These are phyloP conservation scores for Hylyphantes graminicola DNA, from an alignment of 1,140 invertebrate genomes.

Conservation along the genomic window DNA sequence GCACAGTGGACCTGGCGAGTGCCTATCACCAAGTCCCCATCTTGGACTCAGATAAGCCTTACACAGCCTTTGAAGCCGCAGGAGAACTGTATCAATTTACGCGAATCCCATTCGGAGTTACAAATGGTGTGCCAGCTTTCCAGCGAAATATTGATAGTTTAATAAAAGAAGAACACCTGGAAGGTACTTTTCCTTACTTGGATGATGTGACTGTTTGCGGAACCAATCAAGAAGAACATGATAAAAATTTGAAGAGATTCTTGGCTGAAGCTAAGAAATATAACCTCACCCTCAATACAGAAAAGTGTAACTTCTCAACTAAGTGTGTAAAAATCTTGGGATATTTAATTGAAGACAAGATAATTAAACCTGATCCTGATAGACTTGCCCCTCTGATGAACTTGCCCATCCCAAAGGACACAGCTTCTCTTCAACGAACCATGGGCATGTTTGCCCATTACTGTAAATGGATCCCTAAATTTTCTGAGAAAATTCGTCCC, in stretches of 20 bases:
- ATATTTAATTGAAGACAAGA: background rate
- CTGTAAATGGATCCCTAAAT: background rate
- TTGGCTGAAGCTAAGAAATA: no score
- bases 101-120: background rate
- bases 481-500: background rate
- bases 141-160: background rate
- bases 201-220: background rate
- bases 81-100: background rate
- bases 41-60: background rate
- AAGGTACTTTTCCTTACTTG: background rate
- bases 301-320: background rate
- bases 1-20: no score
- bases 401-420: background rate
- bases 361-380: background rate
- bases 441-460: constrained; percentile 1
- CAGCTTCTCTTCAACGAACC: background rate
- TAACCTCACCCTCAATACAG: background rate
- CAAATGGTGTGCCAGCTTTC: background rate
- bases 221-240: background rate
- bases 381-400: constrained; percentile 1
- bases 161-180: background rate
- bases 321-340: background rate
- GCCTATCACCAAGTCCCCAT: no score
- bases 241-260: background rate
- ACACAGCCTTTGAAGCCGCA: background rate